Base-by-base conservation (phyloP, 2,888 invertebrate genomes). In the Drosophila fulvimacula region DNA sequence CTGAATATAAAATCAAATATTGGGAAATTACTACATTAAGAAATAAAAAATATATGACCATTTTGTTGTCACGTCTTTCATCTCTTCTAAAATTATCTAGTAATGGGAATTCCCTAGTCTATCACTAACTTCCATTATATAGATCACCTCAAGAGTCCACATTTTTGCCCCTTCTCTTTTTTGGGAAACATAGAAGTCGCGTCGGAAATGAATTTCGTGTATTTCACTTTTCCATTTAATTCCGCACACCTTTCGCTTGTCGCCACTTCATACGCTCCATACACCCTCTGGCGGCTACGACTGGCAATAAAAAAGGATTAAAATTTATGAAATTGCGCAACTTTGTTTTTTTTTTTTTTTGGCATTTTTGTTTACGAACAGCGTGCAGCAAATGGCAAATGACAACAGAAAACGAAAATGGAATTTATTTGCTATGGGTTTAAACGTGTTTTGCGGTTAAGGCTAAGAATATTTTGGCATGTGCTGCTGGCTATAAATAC, bases 241-340 rank as follows among this genome's bases (percentile, higher is more conserved):
- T 13, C 32, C 72, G 74, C 79, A 68, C 69, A 70, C 74, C 59
- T 67, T 63, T 61, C 39, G 55, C 21, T 24, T 63, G 75, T 66
- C 62, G 17, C 46, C 32, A n/a, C 21, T 17, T 51, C n/a, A n/a
- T n/a, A n/a, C n/a, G 49, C 10, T 39, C 17, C 17, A 10, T 11
- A 32, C 44, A 38, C 27, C 41, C 52, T 27, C 52, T 38, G 27
- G 41, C 57, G 39, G 53, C 59, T 53, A 42, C 64, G 66, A 53
- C 73, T 80, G 63, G 84, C 84, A 81, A 88, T 84, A 88, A 81
- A 88, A 84, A 88, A 83, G 89, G 89, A 86, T 88, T 88, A 86
- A 77, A 88, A 85, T 88, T 85, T 85, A 88, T 88, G 84, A 83
- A 88, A 83, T 80, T 82, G 82, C 88, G 64, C 61, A 65, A 69